These are phyloP conservation scores for Philypnodon macrostomus DNA, from an alignment of 2,797 vertebrate genomes.

Conservation along the genomic window DNA sequence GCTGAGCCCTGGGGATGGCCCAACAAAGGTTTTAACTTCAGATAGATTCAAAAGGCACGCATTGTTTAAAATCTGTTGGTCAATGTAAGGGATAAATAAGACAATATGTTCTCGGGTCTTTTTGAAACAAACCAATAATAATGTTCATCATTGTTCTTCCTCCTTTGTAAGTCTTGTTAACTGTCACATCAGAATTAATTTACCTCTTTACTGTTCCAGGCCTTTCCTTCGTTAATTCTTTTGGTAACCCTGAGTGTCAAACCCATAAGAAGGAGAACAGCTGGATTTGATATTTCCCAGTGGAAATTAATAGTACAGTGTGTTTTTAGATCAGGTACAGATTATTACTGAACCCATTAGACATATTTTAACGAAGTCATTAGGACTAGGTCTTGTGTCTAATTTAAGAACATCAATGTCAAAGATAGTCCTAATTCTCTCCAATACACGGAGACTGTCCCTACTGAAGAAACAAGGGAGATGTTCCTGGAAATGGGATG, in stretches of 20 bases:
- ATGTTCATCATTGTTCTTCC: constrained; percentile 21
- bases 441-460: constrained; percentile 8
- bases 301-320: constrained; percentile 74
- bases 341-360: constrained; percentile 70
- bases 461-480: constrained; percentile 12
- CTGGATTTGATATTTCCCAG: constrained; percentile 55
- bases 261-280: constrained; percentile 30
- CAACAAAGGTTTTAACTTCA: no score
- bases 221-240: no score
- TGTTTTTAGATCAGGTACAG: constrained; percentile 68
- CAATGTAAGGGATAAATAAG: no score
- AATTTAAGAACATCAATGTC: constrained; percentile 64
- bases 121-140: no score
- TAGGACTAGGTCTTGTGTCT: constrained; percentile 63
- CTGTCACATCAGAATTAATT: constrained; percentile 49
- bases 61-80: no score
- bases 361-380: constrained; percentile 79
- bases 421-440: constrained; percentile 31
- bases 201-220: no score
- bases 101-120: no score
- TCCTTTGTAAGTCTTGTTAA: no score
- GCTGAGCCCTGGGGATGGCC: no score
- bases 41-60: no score
- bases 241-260: constrained; percentile 23
- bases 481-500: constrained; percentile 24